A percentile compares a stretch with the other conserved stretches of the same genome.
These are phyloP conservation scores for Garrulus glandarius DNA, from an alignment of 2,797 vertebrate genomes.

Conservation along the genomic window DNA sequence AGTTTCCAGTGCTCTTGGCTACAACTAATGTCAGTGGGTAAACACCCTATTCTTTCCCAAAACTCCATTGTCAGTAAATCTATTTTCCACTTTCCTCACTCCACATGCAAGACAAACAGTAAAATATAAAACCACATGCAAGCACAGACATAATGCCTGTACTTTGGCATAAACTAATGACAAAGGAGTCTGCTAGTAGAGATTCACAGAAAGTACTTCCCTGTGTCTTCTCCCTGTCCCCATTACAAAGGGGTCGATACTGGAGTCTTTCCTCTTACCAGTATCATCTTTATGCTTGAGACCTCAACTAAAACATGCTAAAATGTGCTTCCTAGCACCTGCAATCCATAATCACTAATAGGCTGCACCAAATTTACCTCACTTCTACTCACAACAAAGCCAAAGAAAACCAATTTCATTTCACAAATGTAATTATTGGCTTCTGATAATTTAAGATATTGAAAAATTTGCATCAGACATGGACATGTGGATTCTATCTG, in stretches of 20 bases:
- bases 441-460: background rate
- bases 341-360: background rate
- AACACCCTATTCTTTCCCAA: constrained; percentile 35
- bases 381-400: background rate
- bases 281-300: background rate
- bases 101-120: constrained; percentile 8
- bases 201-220: background rate
- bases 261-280: background rate
- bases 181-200: background rate
- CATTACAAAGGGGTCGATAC: accelerated
- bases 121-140: background rate
- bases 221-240: background rate
- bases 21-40: background rate
- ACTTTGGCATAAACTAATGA: background rate
- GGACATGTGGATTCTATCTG: background rate
- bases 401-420: background rate
- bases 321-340: background rate
- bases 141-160: background rate
- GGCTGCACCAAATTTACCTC: background rate
- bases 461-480: background rate
- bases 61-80: constrained; percentile 7
- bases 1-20: constrained; percentile 36
- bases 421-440: background rate
- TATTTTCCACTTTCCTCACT: constrained; percentile 14
- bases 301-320: background rate